These are phyloP conservation scores for Lysandra bellargus DNA, from an alignment of 2,888 invertebrate genomes.

Conservation along the genomic window DNA sequence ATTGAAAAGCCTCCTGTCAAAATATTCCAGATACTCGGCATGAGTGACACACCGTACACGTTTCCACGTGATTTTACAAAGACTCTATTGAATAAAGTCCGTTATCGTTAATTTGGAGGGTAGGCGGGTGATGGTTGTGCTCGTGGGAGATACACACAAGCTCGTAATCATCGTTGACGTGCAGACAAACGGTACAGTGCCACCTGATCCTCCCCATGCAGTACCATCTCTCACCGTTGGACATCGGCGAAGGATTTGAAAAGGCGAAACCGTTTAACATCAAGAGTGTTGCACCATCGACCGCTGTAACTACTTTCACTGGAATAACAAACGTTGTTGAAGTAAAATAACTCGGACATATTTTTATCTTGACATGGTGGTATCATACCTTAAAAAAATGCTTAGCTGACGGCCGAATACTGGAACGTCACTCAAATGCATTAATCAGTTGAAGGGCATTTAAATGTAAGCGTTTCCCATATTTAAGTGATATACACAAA, in stretches of 20 bases:
- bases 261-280: conserved; percentile 72
- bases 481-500: too few relatives aligned
- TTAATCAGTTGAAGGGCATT: too few relatives aligned
- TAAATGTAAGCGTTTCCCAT: too few relatives aligned
- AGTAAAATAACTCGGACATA: background rate
- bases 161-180: conserved; percentile 74
- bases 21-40: background rate
- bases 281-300: conserved; percentile 69
- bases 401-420: too few relatives aligned
- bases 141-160: conserved; percentile 66
- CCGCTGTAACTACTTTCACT: conserved; percentile 72
- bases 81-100: conserved; percentile 55
- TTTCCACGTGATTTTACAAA: conserved; percentile 31
- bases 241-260: conserved; percentile 67
- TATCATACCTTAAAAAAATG: background rate
- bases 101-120: conserved; percentile 60
- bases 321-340: conserved; percentile 47
- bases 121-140: conserved; percentile 64
- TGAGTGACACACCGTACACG: background rate
- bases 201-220: conserved; percentile 65
- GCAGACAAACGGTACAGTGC: conserved; percentile 67
- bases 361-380: background rate
- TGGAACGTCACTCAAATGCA: too few relatives aligned
- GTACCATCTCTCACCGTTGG: conserved; percentile 71
- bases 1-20: background rate